These are phyloP conservation scores for Gymnoscopelus braueri DNA, from an alignment of 2,797 vertebrate genomes.

Conservation along the genomic window DNA sequence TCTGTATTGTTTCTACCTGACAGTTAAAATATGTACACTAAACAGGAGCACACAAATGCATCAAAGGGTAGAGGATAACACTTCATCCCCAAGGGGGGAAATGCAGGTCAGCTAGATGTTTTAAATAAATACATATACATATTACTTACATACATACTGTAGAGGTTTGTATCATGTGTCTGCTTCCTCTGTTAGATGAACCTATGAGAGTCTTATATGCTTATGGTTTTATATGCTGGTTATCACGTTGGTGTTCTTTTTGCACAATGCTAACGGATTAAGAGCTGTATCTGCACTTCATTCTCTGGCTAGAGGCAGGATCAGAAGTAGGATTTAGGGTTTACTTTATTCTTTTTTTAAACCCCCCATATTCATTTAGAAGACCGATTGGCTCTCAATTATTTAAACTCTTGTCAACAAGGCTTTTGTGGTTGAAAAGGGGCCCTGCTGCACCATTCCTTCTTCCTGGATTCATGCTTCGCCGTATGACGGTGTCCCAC, in stretches of 20 bases:
- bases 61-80: too few relatives aligned
- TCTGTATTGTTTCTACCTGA: too few relatives aligned
- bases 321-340: conserved; percentile 40
- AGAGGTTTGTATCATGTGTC: too few relatives aligned
- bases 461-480: conserved; percentile 1
- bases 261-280: conserved; percentile 34
- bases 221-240: conserved; percentile 11
- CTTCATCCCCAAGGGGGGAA: too few relatives aligned
- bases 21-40: too few relatives aligned
- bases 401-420: conserved; percentile 67
- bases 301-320: conserved; percentile 34
- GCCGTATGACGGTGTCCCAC: too few relatives aligned
- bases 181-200: background rate
- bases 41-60: too few relatives aligned
- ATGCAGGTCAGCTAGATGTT: too few relatives aligned
- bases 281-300: conserved; percentile 38
- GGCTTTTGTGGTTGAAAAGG: conserved; percentile 32
- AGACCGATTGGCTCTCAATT: conserved; percentile 48
- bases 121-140: too few relatives aligned
- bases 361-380: conserved; percentile 52
- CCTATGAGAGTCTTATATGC: conserved; percentile 24
- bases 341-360: conserved; percentile 48
- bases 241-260: conserved; percentile 20
- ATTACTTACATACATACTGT: too few relatives aligned
- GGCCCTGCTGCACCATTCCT: conserved; percentile 9